Evolutionary conservation across 2,797 vertebrate species (phyloP), one percentile per base, ranked within the genome.

Genomic region (Linurgus olivaceus): DNA sequence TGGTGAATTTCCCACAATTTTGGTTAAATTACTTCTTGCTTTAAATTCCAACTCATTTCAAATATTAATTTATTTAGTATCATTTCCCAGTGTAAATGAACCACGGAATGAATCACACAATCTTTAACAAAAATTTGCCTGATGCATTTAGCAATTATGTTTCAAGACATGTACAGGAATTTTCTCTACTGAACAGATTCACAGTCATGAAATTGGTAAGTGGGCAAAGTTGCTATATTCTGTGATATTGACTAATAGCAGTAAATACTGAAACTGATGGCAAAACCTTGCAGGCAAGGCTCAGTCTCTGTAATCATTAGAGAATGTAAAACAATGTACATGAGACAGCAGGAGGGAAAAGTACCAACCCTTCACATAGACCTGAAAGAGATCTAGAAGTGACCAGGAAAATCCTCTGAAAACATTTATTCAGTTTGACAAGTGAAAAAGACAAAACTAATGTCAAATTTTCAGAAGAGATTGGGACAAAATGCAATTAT

Each of bases 341-440:
- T 33, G 28, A 19, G 7, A 4, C 4, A 11, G 24, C 1, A 7
- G 6, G 1, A 2, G 13, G 25, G 10, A 1, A 29, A 52, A 25
- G 10, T 72, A n/a, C 2, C n/a, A 75, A 8, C 5, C 21, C 8
- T 86, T 88, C 20, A 24, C 20, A 33, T 13, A 2, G n/a, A 54
- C 19, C 62, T 28, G 47, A 59, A 72, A 44, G 10, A 66, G 16
- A 80, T 54, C n/a, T 74, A 55, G 47, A 88, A 58, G 20, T 75
- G 62, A 44, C 9, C 26, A 37, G 12, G 9, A 92, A 90, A 92
- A 66, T 35, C 3, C 15, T 82, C 33, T 28, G 55, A 57, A 79
- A 92, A 45, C 3, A 19, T 84, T 58, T 71, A 26, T n/a, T 75
- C 10, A 31, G 25, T 86, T n/a, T 83, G 47, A 48, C 14, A 62